phyloP scores from a whole-genome alignment of 2,888 invertebrate genomes.

The Dione juno region DNA sequence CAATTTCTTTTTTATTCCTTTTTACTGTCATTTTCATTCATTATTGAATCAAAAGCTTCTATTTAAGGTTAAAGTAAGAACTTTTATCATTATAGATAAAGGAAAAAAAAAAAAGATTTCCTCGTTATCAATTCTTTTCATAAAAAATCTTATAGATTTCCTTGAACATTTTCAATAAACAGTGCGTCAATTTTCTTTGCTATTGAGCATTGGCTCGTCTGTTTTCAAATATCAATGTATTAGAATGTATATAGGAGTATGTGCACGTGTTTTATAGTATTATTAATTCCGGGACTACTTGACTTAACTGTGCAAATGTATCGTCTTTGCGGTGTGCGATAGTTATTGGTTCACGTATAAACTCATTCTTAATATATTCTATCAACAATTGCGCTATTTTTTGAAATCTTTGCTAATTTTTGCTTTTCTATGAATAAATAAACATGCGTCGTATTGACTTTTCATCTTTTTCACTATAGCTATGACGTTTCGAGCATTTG shows the following conservation, averaged over 20 bases:
- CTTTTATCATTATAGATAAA: slow-evolving; percentile 18
- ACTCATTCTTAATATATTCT: no score
- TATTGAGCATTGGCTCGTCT: neutral
- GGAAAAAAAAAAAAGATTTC: slow-evolving; percentile 4
- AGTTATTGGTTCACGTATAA: no score
- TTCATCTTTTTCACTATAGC: no score
- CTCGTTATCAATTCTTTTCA: slow-evolving; percentile 18
- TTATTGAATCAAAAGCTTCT: slow-evolving; percentile 15
- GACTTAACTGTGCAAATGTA: no score
- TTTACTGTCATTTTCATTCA: slow-evolving; percentile 12
- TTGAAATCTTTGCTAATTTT: no score
- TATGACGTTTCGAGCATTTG: no score
- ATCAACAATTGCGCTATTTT: no score
- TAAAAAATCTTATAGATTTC: slow-evolving; percentile 13
- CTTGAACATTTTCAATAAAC: slow-evolving; percentile 8
- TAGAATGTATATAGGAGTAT: neutral
- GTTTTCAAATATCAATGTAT: neutral
- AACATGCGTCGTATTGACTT: no score
- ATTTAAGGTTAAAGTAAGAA: slow-evolving; percentile 9
- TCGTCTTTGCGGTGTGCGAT: no score
- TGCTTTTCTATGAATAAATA: no score
- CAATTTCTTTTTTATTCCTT: neutral
- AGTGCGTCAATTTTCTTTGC: slow-evolving; percentile 3
- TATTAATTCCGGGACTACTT: neutral
- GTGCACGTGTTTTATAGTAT: neutral